Conservation (phyloP, 2,888 invertebrate genomes). For the Colostygia pectinataria region DNA sequence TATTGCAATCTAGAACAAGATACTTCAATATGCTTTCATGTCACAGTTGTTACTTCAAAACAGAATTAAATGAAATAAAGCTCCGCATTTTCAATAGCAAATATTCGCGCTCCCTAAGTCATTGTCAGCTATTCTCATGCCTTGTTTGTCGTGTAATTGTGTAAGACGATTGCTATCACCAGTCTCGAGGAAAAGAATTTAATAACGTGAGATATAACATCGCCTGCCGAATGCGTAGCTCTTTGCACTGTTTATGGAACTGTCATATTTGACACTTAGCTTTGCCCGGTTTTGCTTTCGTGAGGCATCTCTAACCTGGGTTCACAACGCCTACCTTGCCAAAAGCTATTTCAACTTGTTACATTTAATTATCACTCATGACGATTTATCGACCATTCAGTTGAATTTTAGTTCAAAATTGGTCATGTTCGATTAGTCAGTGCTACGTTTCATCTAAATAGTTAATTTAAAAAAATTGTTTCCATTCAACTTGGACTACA, state of each 20-base stretch:
- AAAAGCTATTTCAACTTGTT: too few relatives aligned
- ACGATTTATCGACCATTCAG: too few relatives aligned
- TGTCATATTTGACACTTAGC: constrained; percentile 6
- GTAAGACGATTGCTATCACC: constrained; percentile 75
- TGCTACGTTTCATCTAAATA: too few relatives aligned
- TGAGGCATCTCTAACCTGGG: too few relatives aligned
- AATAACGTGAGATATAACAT: constrained; percentile 69
- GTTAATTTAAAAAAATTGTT: too few relatives aligned
- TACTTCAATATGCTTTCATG: constrained; percentile 1
- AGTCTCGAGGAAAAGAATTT: constrained; percentile 72
- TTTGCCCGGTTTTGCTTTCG: too few relatives aligned
- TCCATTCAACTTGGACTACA: too few relatives aligned
- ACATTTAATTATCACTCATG: too few relatives aligned
- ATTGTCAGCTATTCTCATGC: constrained; percentile 73
- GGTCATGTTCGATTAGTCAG: too few relatives aligned
- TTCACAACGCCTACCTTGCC: too few relatives aligned
- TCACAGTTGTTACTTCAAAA: constrained; percentile 34
- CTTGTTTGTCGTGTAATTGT: constrained; percentile 75
- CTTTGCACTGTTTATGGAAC: constrained; percentile 21
- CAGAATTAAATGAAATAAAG: constrained; percentile 65
- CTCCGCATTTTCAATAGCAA: constrained; percentile 64
- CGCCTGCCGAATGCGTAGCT: constrained; percentile 45
- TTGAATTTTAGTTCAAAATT: too few relatives aligned
- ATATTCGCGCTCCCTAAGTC: constrained; percentile 60
- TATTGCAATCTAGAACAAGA: neutral